Conservation (phyloP, 2,113 vertebrate genomes). For the Galeopterus variegatus region DNA sequence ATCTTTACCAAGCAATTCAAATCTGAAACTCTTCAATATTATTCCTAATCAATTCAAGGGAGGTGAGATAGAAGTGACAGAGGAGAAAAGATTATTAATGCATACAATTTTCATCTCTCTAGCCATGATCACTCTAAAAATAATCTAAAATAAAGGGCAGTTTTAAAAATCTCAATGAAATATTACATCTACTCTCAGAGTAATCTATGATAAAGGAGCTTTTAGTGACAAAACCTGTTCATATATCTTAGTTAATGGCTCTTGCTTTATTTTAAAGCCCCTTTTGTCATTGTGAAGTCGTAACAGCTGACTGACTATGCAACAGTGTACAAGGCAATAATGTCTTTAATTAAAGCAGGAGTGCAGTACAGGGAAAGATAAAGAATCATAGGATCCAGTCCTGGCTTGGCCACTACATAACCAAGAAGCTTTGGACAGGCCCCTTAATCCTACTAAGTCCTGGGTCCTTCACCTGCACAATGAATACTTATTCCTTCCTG, state of each 20-base stretch:
- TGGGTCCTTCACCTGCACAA: background rate
- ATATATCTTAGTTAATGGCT: background rate
- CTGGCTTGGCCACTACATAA: background rate
- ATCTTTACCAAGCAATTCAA: background rate
- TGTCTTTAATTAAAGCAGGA: background rate
- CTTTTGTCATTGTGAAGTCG: background rate
- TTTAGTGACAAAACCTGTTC: background rate
- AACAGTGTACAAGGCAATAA: background rate
- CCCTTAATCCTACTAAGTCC: background rate
- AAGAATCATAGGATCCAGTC: background rate
- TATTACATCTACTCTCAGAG: background rate
- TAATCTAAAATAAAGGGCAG: background rate
- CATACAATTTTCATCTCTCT: background rate
- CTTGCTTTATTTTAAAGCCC: conserved; percentile 19
- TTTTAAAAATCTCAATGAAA: background rate
- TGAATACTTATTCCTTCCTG: background rate
- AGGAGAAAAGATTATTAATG: background rate
- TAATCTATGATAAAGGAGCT: background rate
- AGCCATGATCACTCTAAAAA: background rate
- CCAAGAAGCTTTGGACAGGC: fast-evolving
- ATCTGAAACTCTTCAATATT: background rate
- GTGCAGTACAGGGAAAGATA: background rate
- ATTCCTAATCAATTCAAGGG: background rate
- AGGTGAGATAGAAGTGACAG: background rate
- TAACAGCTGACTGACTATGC: background rate